These are phyloP conservation scores for Daktulosphaira vitifoliae DNA, from an alignment of 1,140 invertebrate genomes.

Conservation along the genomic window DNA sequence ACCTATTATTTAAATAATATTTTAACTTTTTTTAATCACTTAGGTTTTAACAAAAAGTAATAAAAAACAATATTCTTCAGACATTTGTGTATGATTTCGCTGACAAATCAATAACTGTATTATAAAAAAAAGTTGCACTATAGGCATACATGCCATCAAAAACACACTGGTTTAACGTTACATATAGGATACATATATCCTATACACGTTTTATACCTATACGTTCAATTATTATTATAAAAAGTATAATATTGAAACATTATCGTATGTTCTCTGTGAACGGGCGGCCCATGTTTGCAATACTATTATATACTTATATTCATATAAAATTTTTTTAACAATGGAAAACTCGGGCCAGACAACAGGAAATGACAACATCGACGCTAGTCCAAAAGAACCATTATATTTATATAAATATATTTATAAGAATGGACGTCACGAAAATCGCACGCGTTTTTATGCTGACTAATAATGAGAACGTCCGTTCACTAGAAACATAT, in stretches of 20 bases:
- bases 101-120: background rate
- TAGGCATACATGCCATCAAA: too few relatives aligned
- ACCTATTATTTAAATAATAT: too few relatives aligned
- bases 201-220: too few relatives aligned
- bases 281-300: too few relatives aligned
- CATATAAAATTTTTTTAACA: background rate
- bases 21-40: too few relatives aligned
- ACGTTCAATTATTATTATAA: too few relatives aligned
- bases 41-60: too few relatives aligned
- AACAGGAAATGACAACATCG: constrained; percentile 30
- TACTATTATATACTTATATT: too few relatives aligned
- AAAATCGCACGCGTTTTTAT: constrained; percentile 6
- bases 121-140: too few relatives aligned
- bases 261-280: too few relatives aligned
- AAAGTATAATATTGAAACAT: too few relatives aligned
- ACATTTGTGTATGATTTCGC: background rate
- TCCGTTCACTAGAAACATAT: background rate
- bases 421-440: constrained; percentile 3
- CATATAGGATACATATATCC: background rate
- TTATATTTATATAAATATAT: too few relatives aligned
- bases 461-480: constrained; percentile 21
- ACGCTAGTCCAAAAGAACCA: background rate
- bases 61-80: background rate
- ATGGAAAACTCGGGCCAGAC: background rate
- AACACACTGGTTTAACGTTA: constrained; percentile 10